A percentile compares a stretch with the other conserved stretches of the same genome.
Evolutionary conservation across 2,888 invertebrate genomes (phyloP).

Genomic region (Sepiola atlantica): DNA sequence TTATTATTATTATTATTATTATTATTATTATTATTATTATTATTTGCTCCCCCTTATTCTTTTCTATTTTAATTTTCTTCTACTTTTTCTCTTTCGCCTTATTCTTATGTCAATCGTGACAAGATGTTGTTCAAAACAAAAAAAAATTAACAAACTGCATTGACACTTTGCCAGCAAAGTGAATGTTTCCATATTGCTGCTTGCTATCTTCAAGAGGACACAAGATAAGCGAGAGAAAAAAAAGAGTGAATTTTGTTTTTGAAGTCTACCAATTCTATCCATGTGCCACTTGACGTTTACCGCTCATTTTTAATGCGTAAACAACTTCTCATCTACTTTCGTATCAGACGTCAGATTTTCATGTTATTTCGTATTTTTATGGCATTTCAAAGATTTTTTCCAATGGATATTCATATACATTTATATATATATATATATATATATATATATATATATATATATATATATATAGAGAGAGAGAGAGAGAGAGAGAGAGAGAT

Average conservation of each 20-base stretch:
- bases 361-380: neutral
- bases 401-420: neutral
- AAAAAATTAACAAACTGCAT: neutral
- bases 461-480: neutral
- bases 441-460: neutral
- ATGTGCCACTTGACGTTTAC: neutral
- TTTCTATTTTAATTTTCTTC: neutral
- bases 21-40: no score
- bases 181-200: neutral
- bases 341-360: neutral
- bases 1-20: no score
- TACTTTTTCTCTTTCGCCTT: neutral
- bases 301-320: neutral
- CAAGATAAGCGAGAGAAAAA: neutral
- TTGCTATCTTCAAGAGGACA: neutral
- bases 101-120: neutral
- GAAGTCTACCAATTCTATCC: neutral
- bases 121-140: neutral
- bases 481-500: no score
- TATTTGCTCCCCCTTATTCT: no score
- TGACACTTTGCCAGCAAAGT: neutral
- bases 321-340: neutral
- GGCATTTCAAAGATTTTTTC: neutral
- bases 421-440: neutral
- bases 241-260: no score